A percentile compares a stretch with the other conserved stretches of the same genome.
These are phyloP conservation scores for Zosterops hypoxanthus DNA, from an alignment of 2,113 vertebrate species.

Conservation along the genomic window DNA sequence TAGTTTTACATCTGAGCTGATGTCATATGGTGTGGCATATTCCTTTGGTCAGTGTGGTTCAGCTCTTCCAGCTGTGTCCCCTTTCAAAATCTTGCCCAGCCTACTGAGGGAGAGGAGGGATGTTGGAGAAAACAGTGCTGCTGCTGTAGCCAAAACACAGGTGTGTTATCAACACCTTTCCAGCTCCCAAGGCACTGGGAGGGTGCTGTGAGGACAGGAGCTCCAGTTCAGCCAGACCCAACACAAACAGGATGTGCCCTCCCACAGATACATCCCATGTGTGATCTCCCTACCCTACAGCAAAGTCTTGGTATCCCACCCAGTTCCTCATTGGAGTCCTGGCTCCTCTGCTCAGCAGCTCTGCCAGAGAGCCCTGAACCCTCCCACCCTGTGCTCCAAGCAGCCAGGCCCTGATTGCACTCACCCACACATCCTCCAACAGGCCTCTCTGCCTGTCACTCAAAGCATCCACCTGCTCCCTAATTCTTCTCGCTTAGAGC, in stretches of 20 bases:
- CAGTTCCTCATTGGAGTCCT: neutral
- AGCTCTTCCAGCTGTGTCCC: neutral
- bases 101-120: neutral
- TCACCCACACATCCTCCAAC: neutral
- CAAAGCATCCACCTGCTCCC: neutral
- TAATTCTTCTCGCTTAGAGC: neutral
- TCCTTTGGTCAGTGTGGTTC: neutral
- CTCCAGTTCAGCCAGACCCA: neutral
- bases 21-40: neutral
- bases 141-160: neutral
- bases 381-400: neutral
- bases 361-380: neutral
- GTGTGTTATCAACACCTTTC: neutral
- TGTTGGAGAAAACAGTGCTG: neutral
- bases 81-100: neutral
- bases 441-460: neutral
- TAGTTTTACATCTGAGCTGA: neutral
- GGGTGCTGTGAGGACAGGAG: neutral
- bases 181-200: neutral
- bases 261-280: neutral
- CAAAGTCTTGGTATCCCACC: neutral
- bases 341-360: neutral
- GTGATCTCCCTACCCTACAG: rapidly evolving
- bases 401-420: neutral
- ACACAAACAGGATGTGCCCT: neutral